A percentile compares a stretch with the other conserved stretches of the same genome.
phyloP scores from a whole-genome alignment of 2,113 vertebrate species.

The Callipepla californica region DNA sequence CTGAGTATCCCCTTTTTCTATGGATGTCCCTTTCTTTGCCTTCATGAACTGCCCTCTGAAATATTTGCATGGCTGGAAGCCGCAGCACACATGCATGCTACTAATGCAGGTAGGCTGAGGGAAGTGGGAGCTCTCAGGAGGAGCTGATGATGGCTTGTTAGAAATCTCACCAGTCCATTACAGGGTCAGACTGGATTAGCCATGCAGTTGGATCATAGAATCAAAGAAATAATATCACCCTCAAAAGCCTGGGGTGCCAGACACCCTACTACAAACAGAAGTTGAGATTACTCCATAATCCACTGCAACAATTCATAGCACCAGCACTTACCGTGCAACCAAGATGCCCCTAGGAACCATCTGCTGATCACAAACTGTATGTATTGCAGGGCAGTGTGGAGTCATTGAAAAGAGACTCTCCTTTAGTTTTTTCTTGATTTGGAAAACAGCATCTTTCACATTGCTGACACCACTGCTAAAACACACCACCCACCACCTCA shows the following conservation, averaged over 20 bases:
- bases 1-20: background rate
- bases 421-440: background rate
- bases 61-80: background rate
- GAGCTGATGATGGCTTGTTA: background rate
- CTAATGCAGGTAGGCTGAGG: accelerated
- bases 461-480: no score
- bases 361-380: background rate
- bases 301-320: background rate
- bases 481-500: no score
- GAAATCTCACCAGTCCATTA: background rate
- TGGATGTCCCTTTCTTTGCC: background rate
- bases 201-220: background rate
- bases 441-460: background rate
- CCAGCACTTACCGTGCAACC: background rate
- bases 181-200: background rate
- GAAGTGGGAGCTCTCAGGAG: background rate
- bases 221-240: background rate
- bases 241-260: background rate
- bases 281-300: background rate
- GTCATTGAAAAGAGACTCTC: background rate
- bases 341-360: background rate
- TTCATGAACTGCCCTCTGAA: background rate
- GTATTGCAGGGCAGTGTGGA: background rate
- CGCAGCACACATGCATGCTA: background rate
- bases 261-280: background rate